phyloP scores from a whole-genome alignment of 2,888 invertebrate genomes.

The Amphipoea lucens region DNA sequence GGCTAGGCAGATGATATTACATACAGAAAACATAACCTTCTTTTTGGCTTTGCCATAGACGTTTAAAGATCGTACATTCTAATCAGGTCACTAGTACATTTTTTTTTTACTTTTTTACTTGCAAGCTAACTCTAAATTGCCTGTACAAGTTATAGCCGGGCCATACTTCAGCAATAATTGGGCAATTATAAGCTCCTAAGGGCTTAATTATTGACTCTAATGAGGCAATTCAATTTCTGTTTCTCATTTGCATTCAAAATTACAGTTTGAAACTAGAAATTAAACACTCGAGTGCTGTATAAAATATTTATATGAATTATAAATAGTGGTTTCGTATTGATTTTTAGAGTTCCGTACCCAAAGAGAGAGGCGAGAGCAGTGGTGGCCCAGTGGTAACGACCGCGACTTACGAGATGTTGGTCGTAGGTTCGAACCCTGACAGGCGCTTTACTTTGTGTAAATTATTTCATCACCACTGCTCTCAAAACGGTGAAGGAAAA shows the following conservation, averaged over 20 bases:
- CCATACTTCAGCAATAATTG: conserved; percentile 28
- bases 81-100: neutral
- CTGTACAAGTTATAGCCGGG: neutral
- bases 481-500: too few relatives aligned
- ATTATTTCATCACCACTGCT: too few relatives aligned
- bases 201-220: conserved; percentile 28
- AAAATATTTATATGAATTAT: neutral
- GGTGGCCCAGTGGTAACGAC: too few relatives aligned
- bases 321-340: neutral
- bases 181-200: conserved; percentile 16
- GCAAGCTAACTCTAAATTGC: neutral
- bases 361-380: too few relatives aligned
- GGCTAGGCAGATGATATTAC: too few relatives aligned
- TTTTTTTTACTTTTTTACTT: neutral
- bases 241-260: conserved; percentile 27
- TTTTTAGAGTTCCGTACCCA: neutral
- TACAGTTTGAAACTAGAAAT: conserved; percentile 10
- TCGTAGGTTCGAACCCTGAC: too few relatives aligned
- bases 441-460: too few relatives aligned
- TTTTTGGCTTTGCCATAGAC: neutral
- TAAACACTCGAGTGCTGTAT: neutral
- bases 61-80: neutral
- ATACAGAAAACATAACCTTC: neutral
- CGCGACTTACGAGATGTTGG: too few relatives aligned
- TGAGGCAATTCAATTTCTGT: conserved; percentile 24